Conservation (phyloP, 2,797 vertebrate genomes). For the Pseudopleuronectes americanus region DNA sequence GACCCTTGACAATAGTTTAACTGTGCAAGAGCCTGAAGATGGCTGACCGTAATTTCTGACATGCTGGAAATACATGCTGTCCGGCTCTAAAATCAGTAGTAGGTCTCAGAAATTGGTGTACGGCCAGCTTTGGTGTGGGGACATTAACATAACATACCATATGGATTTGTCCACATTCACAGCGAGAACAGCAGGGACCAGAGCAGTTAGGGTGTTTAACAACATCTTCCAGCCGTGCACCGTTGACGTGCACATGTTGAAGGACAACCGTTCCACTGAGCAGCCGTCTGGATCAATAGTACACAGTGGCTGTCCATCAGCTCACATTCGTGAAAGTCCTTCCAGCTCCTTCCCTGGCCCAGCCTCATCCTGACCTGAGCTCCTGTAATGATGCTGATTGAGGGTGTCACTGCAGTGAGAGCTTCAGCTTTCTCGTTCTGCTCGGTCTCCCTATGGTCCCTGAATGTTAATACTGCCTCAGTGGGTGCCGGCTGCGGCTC, state of each 20-base stretch:
- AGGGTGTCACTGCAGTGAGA: constrained; percentile 14
- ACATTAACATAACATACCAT: too few species aligned
- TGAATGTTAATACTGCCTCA: constrained; percentile 33
- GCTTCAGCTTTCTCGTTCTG: constrained; percentile 17
- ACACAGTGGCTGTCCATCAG: constrained; percentile 46
- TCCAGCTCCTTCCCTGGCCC: background rate
- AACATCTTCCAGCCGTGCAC: constrained; percentile 26
- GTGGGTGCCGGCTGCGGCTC: background rate
- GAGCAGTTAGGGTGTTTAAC: background rate
- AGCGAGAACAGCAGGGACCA: background rate
- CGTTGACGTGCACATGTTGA: constrained; percentile 54
- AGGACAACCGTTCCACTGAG: constrained; percentile 58
- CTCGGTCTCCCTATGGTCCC: constrained; percentile 11
- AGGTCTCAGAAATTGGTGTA: too few species aligned
- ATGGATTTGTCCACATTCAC: background rate
- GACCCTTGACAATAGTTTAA: too few species aligned
- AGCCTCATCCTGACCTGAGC: constrained; percentile 13
- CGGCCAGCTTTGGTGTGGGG: too few species aligned
- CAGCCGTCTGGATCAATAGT: constrained; percentile 68
- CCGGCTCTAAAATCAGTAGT: too few species aligned
- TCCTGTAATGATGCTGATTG: constrained; percentile 14
- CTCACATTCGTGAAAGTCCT: constrained; percentile 30
- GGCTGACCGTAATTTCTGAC: too few species aligned
- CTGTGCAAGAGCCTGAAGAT: too few species aligned
- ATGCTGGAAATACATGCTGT: too few species aligned